A percentile compares a stretch with the other conserved stretches of the same genome.
Evolutionary conservation across 2,888 invertebrate genomes (phyloP).

Genomic region (Pseudococcus jackbeardsleyi): DNA sequence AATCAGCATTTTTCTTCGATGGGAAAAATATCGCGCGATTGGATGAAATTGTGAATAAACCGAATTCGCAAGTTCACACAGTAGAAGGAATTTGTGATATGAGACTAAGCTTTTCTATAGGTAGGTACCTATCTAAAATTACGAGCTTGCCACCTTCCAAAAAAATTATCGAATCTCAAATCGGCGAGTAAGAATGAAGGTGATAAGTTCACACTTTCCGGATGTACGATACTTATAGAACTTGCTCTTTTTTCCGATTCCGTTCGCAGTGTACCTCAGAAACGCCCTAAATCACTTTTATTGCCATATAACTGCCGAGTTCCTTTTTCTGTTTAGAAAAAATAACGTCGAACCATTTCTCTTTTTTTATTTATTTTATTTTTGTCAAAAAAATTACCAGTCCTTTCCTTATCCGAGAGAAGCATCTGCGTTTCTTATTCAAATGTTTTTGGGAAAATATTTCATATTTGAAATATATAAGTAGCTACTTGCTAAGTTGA

Average conservation of each 20-base stretch:
- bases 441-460: neutral
- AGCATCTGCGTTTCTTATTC: neutral
- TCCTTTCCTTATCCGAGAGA: neutral
- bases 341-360: constrained; percentile 16
- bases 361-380: constrained; percentile 23
- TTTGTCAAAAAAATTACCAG: constrained; percentile 16
- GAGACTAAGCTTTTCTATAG: neutral
- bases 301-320: constrained; percentile 47
- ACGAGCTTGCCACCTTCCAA: neutral
- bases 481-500: neutral
- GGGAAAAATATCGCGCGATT: neutral
- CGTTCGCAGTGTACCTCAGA: constrained; percentile 40
- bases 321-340: constrained; percentile 42
- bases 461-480: neutral
- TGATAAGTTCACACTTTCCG: constrained; percentile 9
- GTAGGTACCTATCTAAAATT: neutral
- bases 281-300: constrained; percentile 61
- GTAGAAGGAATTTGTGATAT: neutral
- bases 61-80: no score
- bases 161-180: neutral
- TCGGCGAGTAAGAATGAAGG: neutral
- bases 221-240: constrained; percentile 10
- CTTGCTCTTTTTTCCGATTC: constrained; percentile 56
- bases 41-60: neutral
- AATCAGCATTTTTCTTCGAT: neutral